Percentiles rank a stretch among this genome's conserved stretches.
These are phyloP conservation scores for Digitonthophagus gazella DNA, from an alignment of 2,888 invertebrate species.

Conservation along the genomic window DNA sequence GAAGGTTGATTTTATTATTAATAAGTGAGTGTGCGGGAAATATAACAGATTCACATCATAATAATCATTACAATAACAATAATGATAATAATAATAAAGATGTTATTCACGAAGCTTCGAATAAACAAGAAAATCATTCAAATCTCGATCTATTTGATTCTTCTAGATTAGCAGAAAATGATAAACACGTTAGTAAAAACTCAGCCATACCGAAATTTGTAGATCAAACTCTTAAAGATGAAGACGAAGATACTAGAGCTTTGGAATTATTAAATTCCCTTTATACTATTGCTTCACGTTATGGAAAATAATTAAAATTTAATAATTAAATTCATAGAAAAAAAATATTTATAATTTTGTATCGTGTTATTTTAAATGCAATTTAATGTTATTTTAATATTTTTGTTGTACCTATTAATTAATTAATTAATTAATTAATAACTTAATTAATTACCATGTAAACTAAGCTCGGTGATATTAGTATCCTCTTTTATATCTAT, in stretches of 20 bases:
- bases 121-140: background rate
- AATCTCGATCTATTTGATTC: constrained; percentile 21
- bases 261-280: constrained; percentile 79
- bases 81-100: no score
- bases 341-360: background rate
- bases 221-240: constrained; percentile 41
- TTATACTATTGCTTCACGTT: constrained; percentile 80
- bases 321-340: background rate
- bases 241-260: constrained; percentile 71
- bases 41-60: constrained; percentile 36
- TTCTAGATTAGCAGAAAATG: constrained; percentile 14
- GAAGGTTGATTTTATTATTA: constrained; percentile 69
- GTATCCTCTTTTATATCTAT: constrained; percentile 3
- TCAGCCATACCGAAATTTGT: constrained; percentile 31
- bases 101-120: background rate
- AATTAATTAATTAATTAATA: background rate
- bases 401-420: background rate
- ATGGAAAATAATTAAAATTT: constrained; percentile 59
- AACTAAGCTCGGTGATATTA: constrained; percentile 5
- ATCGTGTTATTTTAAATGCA: no score
- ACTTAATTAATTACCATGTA: no score
- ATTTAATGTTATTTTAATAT: background rate
- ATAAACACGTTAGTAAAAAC: constrained; percentile 14
- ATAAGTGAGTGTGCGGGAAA: constrained; percentile 74
- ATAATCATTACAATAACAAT: background rate